Evolutionary conservation across 1,140 invertebrate genomes (phyloP), one percentile per base, ranked within the genome.

Genomic region (Stegodyphus dumicola): DNA sequence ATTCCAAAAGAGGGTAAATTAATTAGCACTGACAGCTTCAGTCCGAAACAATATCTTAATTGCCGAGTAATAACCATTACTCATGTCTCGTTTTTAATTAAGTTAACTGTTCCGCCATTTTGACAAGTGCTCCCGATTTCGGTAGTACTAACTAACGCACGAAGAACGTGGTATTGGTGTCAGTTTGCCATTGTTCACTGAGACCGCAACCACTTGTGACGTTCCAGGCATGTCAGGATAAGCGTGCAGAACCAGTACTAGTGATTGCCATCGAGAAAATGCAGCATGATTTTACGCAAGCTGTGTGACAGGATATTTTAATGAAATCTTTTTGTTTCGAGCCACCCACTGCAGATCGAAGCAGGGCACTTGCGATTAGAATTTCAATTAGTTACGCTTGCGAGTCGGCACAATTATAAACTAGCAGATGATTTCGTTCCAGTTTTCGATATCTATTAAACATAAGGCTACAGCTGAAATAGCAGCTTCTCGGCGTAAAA

Each of bases 1-100:
- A 60, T 60, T 60, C 15, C 9, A 13, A 10, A 69, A 69, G 10
- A 10, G 70, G 51, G 2, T 71, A 71, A 71, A 71, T 51, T 51
- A 71, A 49, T 71, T 17, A 71, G 33, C 52, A 69, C 66, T 15
- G 33, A n/a, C 33, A 33, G 33, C 33, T 33, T 33, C 33, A 33
- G 33, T 33, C 33, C 66, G 49, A 70, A 79, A 66, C 77, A 52
- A 70, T 60, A 81, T 73, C 78, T 67, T 73, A 81, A 81, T 81
- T 65, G 56, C 78, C 53, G 65, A 56, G 54, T 73, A 81, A 81
- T 81, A 81, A 73, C 67, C 70, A 81, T 81, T 81, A 81, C 52
- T 81, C 78, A 81, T 81, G 71, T 65, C 56, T 66, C 70, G 13
- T 81, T 81, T 81, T 81, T 81, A 81, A 81, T 81, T 81, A 81